Conservation (phyloP, 2,113 vertebrate genomes). For the Sapajus apella region DNA sequence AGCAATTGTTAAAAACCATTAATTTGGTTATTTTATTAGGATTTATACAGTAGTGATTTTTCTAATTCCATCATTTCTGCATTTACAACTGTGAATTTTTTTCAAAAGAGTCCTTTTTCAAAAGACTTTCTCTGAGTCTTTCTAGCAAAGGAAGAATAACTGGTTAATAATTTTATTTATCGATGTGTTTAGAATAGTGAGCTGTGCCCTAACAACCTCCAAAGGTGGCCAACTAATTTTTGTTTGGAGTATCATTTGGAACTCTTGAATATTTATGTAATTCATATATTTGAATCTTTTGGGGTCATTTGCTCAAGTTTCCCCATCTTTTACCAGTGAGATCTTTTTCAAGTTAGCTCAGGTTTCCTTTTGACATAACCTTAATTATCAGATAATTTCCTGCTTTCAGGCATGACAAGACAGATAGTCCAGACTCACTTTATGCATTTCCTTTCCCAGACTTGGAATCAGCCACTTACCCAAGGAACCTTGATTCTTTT, state of each 20-base stretch:
- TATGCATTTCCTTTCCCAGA: background rate
- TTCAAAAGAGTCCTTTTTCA: background rate
- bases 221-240: background rate
- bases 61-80: background rate
- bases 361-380: background rate
- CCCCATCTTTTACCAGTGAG: background rate
- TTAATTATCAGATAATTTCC: background rate
- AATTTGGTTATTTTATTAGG: background rate
- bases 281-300: background rate
- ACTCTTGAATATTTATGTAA: background rate
- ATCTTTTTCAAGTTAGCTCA: constrained; percentile 29
- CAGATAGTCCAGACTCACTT: background rate
- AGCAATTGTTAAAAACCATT: background rate
- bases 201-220: background rate
- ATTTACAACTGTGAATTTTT: background rate
- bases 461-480: background rate
- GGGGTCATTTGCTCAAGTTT: background rate
- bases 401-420: background rate
- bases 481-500: background rate
- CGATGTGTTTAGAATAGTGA: constrained; percentile 6
- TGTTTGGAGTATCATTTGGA: background rate
- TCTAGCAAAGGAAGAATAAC: background rate
- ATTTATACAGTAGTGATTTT: background rate
- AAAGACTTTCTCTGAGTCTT: background rate
- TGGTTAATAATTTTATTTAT: constrained; percentile 11